phyloP scores from a whole-genome alignment of 2,888 invertebrate species.

The Sinodicranocentrus sp. region DNA sequence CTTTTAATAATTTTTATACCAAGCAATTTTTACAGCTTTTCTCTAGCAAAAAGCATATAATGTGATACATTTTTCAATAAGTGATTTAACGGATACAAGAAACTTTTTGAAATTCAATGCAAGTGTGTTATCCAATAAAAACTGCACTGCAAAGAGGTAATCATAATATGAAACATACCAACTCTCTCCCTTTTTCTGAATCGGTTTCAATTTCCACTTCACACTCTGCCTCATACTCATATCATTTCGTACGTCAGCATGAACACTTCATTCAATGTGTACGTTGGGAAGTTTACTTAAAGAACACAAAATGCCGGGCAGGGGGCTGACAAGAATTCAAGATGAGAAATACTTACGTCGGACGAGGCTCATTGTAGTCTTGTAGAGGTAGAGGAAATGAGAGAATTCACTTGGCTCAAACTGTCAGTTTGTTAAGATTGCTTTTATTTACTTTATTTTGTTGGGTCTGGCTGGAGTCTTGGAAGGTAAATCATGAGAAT shows the following conservation, averaged over 20 bases:
- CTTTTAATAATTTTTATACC: not conserved
- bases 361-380: too few species aligned
- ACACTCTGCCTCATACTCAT: not conserved
- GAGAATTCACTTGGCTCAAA: conserved; percentile 23
- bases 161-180: too few species aligned
- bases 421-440: conserved; percentile 31
- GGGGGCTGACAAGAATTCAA: not conserved
- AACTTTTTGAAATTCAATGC: too few species aligned
- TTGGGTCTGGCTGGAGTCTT: not conserved
- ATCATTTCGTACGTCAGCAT: too few species aligned
- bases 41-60: not conserved
- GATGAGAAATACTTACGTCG: not conserved
- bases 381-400: conserved; percentile 2
- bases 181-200: not conserved
- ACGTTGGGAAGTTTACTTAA: conserved; percentile 4
- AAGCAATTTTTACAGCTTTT: too few species aligned
- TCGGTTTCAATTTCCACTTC: not conserved
- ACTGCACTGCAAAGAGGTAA: not conserved
- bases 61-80: not conserved
- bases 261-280: not conserved
- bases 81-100: too few species aligned
- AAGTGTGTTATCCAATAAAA: too few species aligned
- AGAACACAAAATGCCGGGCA: not conserved
- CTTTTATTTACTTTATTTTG: conserved; percentile 36
- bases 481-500: conserved; percentile 19